A percentile compares a stretch with the other conserved stretches of the same genome.
Conservation (phyloP, 1,140 invertebrate species). For the Bradysia coprophila region DNA sequence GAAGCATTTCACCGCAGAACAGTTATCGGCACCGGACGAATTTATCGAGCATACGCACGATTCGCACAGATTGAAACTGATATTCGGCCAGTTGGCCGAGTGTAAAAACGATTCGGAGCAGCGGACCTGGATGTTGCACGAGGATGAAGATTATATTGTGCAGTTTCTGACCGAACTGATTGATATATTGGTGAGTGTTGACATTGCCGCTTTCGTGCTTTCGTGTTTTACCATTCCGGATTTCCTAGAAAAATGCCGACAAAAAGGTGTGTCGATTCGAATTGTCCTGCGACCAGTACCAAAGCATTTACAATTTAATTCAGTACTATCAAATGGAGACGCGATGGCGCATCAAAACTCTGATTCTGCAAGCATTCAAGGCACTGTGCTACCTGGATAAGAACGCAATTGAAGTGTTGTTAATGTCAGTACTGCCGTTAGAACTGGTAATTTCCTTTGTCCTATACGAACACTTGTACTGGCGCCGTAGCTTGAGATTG, state of each 20-base stretch:
- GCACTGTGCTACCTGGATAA: slow-evolving; percentile 69
- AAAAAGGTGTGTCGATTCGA: slow-evolving; percentile 59
- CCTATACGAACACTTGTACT: no score
- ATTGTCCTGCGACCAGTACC: slow-evolving; percentile 54
- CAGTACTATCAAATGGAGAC: slow-evolving; percentile 89
- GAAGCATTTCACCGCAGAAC: slow-evolving; percentile 18
- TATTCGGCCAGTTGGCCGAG: slow-evolving; percentile 62
- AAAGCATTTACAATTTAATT: slow-evolving; percentile 54
- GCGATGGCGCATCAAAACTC: slow-evolving; percentile 58
- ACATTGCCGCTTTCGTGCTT: not conserved
- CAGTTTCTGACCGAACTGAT: slow-evolving; percentile 67
- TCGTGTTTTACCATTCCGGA: slow-evolving; percentile 3
- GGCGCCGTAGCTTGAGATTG: no score
- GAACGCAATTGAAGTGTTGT: slow-evolving; percentile 56
- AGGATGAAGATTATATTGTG: slow-evolving; percentile 73
- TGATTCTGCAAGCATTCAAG: slow-evolving; percentile 66
- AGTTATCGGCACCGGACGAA: slow-evolving; percentile 20
- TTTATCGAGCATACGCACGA: slow-evolving; percentile 41
- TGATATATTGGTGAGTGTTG: slow-evolving; percentile 55
- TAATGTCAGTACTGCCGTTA: slow-evolving; percentile 70
- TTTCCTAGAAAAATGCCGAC: slow-evolving; percentile 65
- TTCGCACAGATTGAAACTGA: slow-evolving; percentile 54
- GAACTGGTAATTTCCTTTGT: slow-evolving; percentile 54
- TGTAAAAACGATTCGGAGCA: slow-evolving; percentile 89
- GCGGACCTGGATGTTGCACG: slow-evolving; percentile 80